Base-by-base conservation (phyloP, 2,113 vertebrate genomes). In the Salminus brasiliensis region DNA sequence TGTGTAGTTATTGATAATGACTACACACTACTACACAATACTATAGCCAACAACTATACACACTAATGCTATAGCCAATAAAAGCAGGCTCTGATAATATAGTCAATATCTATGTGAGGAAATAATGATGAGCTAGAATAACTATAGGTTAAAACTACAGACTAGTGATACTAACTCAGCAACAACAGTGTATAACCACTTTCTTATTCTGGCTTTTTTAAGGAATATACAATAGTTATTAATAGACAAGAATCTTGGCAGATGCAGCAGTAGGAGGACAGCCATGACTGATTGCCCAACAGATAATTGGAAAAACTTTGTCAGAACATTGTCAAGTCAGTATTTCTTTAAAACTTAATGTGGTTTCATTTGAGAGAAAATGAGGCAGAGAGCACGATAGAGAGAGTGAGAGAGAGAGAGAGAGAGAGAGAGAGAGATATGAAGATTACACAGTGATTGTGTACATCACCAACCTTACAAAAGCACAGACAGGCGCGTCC, bases 401-500 rank as follows among this genome's bases (percentile, higher is more conserved):
- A 62, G 59, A 62, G 59, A 47, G 39, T 49, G 29, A 30, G 49
- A 52, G 25, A 78, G 67, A 69, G 34, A 60, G 55, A 78, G 52
- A 62, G 57, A 60, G 57, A 60, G 57, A 45, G 32, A 62, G 32
- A 36, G 41, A 52, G 47, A 79, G 69, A 71, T 39, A 63, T 76
- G 25, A 74, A 70, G 63, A 84, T 80, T 74, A 59, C 71, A 45
- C 52, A 78, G 23, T 74, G 78, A 73, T 70, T 84, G 82, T 34
- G 62, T 77, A 69, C 79, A 78, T 76, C 55, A 78, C 63, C 47
- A 74, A 69, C 59, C 75, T 76, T 78, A 62, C 71, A 74, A 78
- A 81, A 81, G 68, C 68, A 73, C 60, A 80, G 80, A 79, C 76
- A 79, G 74, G 67, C 79, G 57, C 49, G 84, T 83, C 84, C 78